Base-by-base conservation (phyloP, 2,888 invertebrate species). In the Spilarctia lutea region DNA sequence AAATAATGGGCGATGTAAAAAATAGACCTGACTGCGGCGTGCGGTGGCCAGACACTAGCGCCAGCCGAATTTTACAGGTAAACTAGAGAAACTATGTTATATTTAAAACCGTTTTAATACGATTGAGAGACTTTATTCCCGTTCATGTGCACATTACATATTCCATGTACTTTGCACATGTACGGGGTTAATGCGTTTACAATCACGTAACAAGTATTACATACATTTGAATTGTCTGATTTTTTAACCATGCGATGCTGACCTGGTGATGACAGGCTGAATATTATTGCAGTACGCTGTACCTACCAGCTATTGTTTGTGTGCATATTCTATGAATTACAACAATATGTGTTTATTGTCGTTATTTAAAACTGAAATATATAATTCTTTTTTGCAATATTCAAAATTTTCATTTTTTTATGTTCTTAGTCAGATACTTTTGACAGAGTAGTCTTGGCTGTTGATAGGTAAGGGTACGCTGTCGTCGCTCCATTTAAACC, bases 1-100 rank as follows among this genome's bases (percentile, higher is more conserved):
- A 91, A 93, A 93, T 92, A 91, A 91, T 83, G 91, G 91, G 77
- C 78, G 80, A 82, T 84, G 89, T 92, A 91, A 93, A 92, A 93
- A 92, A 93, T 92, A 89, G 89, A 86, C 82, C 85, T 84, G 88
- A 84, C 85, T 82, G 81, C 78, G 80, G 79, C 77, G 78, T 72
- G 74, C 79, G 73, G 78, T 70, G 67, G 77, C 74, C 30, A 27
- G 69, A 27, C 48, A 65, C 63, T 76, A 71, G 80, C 71, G 81
- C 71, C 74, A 78, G 72, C 79, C 79, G 84, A 87, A 88, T 89
- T 87, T 86, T 85, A 81, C 85, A 83, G 86, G 87, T 87, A 86
- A 84, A 86, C 81, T 80, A 75, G 68, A 39, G 70, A 71, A 80
- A 83, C 75, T 80, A 72, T 77, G 76, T 79, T 82, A 80, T 85